phyloP scores from a whole-genome alignment of 53 echinoderm and acorn worm genomes.

The Crossaster papposus region DNA sequence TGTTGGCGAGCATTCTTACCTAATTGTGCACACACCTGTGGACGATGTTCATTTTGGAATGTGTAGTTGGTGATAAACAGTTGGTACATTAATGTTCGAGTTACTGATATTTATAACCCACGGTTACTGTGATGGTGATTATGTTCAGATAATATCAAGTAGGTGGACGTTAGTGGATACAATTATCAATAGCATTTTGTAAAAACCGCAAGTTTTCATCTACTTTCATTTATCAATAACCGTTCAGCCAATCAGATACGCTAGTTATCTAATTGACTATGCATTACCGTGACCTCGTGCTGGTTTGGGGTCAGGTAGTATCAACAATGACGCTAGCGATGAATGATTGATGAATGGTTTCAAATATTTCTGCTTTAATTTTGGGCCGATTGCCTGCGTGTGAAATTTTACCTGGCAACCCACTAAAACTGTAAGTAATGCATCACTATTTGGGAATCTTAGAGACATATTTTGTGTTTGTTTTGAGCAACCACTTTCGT shows the following conservation, averaged over 20 bases:
- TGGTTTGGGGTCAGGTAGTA: conserved; percentile 27
- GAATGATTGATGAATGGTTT: conserved; percentile 54
- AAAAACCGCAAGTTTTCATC: background rate
- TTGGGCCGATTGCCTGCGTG: background rate
- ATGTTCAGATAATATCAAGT: too few species aligned
- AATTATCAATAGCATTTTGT: background rate
- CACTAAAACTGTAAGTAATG: conserved; percentile 16
- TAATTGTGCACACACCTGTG: conserved; percentile 5
- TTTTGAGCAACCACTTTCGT: background rate
- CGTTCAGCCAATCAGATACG: conserved; percentile 43
- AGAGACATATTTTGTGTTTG: background rate
- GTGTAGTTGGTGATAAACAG: conserved; percentile 11
- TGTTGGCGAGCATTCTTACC: background rate
- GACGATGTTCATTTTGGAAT: background rate
- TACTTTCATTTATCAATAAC: background rate
- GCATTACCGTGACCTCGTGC: conserved; percentile 32
- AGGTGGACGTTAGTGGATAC: too few species aligned
- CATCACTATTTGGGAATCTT: background rate
- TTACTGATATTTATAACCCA: too few species aligned
- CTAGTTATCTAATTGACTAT: conserved; percentile 13
- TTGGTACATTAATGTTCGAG: background rate
- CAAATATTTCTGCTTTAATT: conserved; percentile 38
- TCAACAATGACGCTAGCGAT: conserved; percentile 37
- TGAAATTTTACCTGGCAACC: background rate
- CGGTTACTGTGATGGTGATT: too few species aligned